Conservation (phyloP, 2,113 vertebrate genomes). For the Acinonyx jubatus region DNA sequence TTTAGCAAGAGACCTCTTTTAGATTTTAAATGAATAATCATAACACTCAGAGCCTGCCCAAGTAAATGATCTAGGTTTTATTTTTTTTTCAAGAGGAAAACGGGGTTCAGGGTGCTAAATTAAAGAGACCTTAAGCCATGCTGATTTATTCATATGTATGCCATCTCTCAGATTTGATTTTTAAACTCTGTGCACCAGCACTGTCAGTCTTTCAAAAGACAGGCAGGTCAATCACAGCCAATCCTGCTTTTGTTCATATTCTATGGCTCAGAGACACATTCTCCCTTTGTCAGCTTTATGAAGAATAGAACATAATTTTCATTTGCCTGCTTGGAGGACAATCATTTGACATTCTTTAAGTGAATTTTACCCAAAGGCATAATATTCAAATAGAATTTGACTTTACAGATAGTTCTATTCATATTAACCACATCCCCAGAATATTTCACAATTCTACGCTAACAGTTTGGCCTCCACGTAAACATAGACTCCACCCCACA, state of each 20-base stretch:
- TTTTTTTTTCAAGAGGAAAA: neutral
- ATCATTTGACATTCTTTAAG: neutral
- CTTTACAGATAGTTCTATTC: neutral
- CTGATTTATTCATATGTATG: neutral
- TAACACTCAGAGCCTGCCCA: neutral
- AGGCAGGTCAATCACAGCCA: neutral
- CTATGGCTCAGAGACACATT: neutral
- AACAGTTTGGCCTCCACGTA: constrained; percentile 19
- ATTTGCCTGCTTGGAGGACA: constrained; percentile 20
- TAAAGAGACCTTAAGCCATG: neutral
- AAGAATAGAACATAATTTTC: constrained; percentile 41
- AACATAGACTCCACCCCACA: neutral
- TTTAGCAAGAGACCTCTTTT: neutral
- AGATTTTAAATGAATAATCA: constrained; percentile 5
- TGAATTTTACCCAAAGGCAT: constrained; percentile 5
- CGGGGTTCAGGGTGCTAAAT: neutral
- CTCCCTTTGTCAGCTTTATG: neutral
- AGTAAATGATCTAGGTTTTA: neutral
- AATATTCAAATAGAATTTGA: constrained; percentile 41
- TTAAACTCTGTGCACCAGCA: neutral
- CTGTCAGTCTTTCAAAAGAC: neutral
- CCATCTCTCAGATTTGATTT: neutral
- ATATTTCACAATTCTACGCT: constrained; percentile 8
- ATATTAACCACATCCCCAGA: constrained; percentile 11
- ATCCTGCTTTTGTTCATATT: neutral